Evolutionary conservation across 2,797 vertebrate species (phyloP).

Genomic region (Liasis olivaceus): DNA sequence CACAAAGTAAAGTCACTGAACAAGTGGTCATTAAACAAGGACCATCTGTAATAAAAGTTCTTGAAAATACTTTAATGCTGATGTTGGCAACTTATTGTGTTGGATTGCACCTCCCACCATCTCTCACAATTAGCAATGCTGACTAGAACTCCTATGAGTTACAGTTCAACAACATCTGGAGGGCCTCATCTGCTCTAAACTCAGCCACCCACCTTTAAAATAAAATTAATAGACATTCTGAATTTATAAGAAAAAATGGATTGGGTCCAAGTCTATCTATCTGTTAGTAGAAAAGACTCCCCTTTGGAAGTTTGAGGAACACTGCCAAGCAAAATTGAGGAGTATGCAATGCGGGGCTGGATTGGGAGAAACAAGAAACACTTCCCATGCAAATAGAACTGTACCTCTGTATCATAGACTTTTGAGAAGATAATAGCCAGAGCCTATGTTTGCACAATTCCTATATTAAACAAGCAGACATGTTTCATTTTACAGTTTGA

Average conservation of each 20-base stretch:
- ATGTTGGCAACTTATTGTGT: not conserved
- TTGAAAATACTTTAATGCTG: not conserved
- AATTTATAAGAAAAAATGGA: not conserved
- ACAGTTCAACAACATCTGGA: not conserved
- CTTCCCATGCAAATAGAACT: not conserved
- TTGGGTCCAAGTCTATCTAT: not conserved
- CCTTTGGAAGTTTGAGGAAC: not conserved
- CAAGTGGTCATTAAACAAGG: not conserved
- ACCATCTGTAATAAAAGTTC: slow-evolving; percentile 17
- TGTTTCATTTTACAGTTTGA: slow-evolving; percentile 74
- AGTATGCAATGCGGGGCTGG: not conserved
- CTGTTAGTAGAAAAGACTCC: not conserved
- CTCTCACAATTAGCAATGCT: not conserved
- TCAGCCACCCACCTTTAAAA: not conserved
- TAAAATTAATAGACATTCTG: not conserved
- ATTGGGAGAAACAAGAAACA: not conserved
- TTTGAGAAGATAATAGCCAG: not conserved
- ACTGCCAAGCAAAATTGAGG: not conserved
- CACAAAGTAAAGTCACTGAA: not conserved
- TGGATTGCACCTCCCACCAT: not conserved
- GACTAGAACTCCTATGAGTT: not conserved
- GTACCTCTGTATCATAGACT: not conserved
- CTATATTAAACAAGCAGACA: not conserved
- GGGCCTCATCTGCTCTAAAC: not conserved
- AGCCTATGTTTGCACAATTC: not conserved